Base-by-base conservation (phyloP, 2,113 vertebrate genomes). In the Chitala chitala region DNA sequence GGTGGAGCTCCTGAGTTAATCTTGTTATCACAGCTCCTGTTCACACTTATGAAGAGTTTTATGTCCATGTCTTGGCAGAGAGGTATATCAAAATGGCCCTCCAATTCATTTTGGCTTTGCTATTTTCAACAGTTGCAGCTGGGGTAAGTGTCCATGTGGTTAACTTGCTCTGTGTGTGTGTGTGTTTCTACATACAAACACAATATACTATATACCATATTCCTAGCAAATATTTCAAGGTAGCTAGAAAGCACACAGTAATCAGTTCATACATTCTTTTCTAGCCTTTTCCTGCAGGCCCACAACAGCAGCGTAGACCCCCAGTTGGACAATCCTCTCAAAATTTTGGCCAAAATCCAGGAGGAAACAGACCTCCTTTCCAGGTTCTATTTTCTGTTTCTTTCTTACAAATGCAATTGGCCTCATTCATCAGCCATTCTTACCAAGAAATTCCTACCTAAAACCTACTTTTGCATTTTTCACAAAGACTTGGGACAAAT, bases 51-150 rank as follows among this genome's bases (percentile, higher is more conserved):
- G 33, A 15, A 59, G 56, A 2, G 12, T 31, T 31, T 59, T 15
- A 59, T 12, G 33, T 6, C 29, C 29, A 31, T 31, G 3, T 15
- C 7, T 17, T 70, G 44, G 4, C 63, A 78, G 77, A 66, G 31
- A 71, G 9, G 48, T 76, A 38, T 50, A 46, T 24, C 66, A 46
- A 31, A 53, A 84, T 86, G 82, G 50, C 72, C 44, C 13, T 72
- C 29, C 66, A 79, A 33, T 78, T 31, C 68, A 1, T 82, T 48
- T 2, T 70, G 24, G 59, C 66, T 31, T 69, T 82, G 42, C 58
- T 82, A 13, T 9, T 84, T 63, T 59, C 79, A 20, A 71, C 78
- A 24, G 78, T 71, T 0, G 68, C 73, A 42, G 76, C 75, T 54
- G 33, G 1, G 22, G 82, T 83, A 58, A 81, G 80, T 81, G 9